Percentiles rank a stretch among this genome's conserved stretches.
Evolutionary conservation across 2,888 invertebrate genomes (phyloP).

Genomic region (Acanthoscelides obtectus): DNA sequence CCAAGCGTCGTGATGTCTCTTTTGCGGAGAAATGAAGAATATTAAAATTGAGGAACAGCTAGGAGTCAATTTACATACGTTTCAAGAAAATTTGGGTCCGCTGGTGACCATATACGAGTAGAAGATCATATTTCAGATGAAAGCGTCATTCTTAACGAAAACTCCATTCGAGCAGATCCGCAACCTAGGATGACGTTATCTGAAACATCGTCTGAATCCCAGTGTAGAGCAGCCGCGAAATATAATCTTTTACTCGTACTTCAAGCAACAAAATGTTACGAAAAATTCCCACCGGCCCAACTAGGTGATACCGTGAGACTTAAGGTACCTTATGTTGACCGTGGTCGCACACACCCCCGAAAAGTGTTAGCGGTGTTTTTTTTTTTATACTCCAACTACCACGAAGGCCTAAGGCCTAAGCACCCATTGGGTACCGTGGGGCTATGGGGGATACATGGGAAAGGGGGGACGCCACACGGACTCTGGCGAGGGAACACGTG

Average conservation of each 20-base stretch:
- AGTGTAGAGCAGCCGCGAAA: neutral
- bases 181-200: neutral
- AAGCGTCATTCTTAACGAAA: no score
- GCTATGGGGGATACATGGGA: no score
- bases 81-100: neutral
- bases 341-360: conserved; percentile 22
- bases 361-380: conserved; percentile 27
- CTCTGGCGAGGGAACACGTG: no score
- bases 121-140: no score
- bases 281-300: conserved; percentile 13
- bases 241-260: conserved; percentile 7
- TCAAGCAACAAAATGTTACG: conserved; percentile 15
- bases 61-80: no score
- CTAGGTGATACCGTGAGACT: conserved; percentile 23
- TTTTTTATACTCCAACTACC: no score
- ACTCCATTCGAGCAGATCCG: no score
- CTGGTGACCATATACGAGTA: no score
- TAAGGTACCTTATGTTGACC: conserved; percentile 22
- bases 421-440: no score
- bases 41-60: conserved; percentile 30
- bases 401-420: no score
- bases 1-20: conserved; percentile 27
- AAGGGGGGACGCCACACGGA: no score
- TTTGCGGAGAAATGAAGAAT: conserved; percentile 24
- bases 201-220: neutral